A percentile compares a stretch with the other conserved stretches of the same genome.
Conservation (phyloP, 1,140 invertebrate genomes). For the Pogonomyrmex californicus region DNA sequence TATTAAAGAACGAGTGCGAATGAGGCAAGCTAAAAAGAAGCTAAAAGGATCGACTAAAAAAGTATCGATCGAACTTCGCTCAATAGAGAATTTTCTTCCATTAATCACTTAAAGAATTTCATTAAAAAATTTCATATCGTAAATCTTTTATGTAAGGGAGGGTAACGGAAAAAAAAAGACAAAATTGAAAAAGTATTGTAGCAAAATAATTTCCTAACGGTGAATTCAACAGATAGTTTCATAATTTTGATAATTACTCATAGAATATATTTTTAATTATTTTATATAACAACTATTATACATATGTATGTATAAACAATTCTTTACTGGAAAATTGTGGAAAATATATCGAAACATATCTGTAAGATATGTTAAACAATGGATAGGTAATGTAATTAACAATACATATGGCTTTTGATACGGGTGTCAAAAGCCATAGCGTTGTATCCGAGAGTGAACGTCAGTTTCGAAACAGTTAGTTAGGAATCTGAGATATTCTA, state of each 20-base stretch:
- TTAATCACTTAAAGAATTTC: background rate
- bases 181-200: background rate
- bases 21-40: background rate
- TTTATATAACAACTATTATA: conserved; percentile 4
- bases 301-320: background rate
- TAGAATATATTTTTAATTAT: background rate
- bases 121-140: conserved; percentile 9
- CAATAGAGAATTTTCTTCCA: background rate
- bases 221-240: background rate
- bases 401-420: background rate
- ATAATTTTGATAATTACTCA: background rate
- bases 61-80: background rate
- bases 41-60: background rate
- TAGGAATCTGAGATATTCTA: conserved; percentile 21
- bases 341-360: background rate
- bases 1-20: conserved; percentile 24
- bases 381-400: background rate
- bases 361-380: conserved; percentile 5
- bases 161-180: conserved; percentile 19
- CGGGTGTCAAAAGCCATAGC: background rate
- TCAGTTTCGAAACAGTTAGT: conserved; percentile 47
- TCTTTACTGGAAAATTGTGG: no score
- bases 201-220: conserved; percentile 14
- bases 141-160: background rate
- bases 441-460: conserved; percentile 21